Base-by-base conservation (phyloP, 2,113 vertebrate species). In the Raja brachyura region DNA sequence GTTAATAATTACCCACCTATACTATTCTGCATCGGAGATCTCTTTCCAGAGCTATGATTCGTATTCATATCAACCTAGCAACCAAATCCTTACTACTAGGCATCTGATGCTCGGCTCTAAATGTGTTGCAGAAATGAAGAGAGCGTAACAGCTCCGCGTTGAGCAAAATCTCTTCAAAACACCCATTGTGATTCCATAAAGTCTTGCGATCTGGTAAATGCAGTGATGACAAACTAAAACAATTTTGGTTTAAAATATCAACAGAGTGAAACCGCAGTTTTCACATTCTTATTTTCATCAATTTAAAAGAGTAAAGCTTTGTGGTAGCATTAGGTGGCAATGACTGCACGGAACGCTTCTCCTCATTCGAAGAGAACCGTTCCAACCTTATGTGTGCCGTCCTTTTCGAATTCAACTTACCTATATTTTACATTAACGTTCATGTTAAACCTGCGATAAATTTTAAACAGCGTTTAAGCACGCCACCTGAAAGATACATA, bases 21-120 rank as follows among this genome's bases (percentile, higher is more conserved):
- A 68, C 33, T 63, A 18, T 39, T 39, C 90, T 92, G 33, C 13
- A 54, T 92, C 68, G 39, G 66, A 54, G 90, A 92, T 74, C 33
- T 74, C 90, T 73, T 54, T 11, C 33, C 39, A 4, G 68, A 28
- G 39, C 68, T 48, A 54, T 33, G 66, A 73, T 92, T 73, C 22
- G 33, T 48, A 73, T 92, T 92, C 90, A 73, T 92, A 74, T 39
- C 14, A 73, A 92, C 31, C 39, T 92, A 92, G 90, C 66, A 70
- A 92, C 90, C 90, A 54, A 88, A 92, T 28, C 31, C 63, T 39
- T 14, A 48, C 25, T 54, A 48, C 90, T 31, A 92, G 31, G 66
- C 90, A 74, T 92, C 33, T 92, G 56, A 39, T 74, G 39, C 66
- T 63, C 90, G 11, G 33, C 90, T 70, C 90, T 22, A 73, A 25